Base-by-base conservation (phyloP, 2,113 vertebrate species). In the Eudyptes chrysolophus region DNA sequence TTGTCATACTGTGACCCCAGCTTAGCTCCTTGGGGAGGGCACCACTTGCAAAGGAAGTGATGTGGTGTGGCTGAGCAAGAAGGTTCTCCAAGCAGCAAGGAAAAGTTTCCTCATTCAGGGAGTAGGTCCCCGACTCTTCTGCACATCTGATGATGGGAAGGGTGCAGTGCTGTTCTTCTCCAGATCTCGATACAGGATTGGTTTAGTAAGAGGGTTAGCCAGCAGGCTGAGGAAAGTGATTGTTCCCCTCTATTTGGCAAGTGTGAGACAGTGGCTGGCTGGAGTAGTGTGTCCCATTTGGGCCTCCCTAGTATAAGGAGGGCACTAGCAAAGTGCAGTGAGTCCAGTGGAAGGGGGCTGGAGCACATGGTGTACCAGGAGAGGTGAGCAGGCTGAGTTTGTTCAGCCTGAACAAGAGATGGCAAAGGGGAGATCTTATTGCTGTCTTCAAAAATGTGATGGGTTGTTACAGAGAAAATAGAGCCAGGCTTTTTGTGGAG, bases 101-200 rank as follows among this genome's bases (percentile, higher is more conserved):
- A 61, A 40, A 51, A 27, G 27, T 44, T 42, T 46, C 32, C 9
- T 57, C 11, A 1, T 49, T 82, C 30, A 44, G 9, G 42, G 40
- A 46, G 6, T 15, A 24, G 6, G 17, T 82, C 26, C 36, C 27
- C 16, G 44, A 18, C 3, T 3, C 29, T 84, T 71, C 62, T 72
- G 72, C 19, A 8, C 52, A 13, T 86, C 57, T 55, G 20, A 11
- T 42, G 30, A 13, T 12, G 15, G 36, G 32, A 48, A 27, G 17
- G 38, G 26, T 49, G 36, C 4, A 9, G 8, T 20, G 42, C 24
- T 69, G 17, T 29, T 84, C 34, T 83, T 22, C 36, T 86, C 27
- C 48, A 71, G 44, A 15, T 77, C 40, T 70, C 0, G 0, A 2
- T 48, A 58, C 4, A 16, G 55, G 42, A 14, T 16, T 78, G 46